These are phyloP conservation scores for Sinella curviseta DNA, from an alignment of 1,140 invertebrate genomes.

Conservation along the genomic window DNA sequence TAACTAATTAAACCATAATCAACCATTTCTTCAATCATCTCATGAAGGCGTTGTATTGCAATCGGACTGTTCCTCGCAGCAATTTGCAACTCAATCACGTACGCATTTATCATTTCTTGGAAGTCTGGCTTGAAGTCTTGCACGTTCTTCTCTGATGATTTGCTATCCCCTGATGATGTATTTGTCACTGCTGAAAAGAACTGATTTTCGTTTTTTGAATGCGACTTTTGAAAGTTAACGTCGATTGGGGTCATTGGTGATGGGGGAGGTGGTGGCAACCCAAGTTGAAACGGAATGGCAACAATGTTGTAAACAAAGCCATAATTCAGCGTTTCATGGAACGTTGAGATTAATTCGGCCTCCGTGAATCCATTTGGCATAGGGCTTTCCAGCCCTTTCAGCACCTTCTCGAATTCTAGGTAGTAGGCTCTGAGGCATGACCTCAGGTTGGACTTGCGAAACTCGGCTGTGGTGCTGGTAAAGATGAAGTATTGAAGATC, in stretches of 20 bases:
- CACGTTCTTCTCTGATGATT: background rate
- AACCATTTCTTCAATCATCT: background rate
- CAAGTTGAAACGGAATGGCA: conserved; percentile 41
- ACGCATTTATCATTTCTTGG: no score
- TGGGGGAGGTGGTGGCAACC: background rate
- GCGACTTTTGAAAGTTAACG: no score
- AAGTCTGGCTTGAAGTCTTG: no score
- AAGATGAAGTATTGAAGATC: conserved; percentile 45
- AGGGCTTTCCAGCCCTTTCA: background rate
- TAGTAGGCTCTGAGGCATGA: conserved; percentile 32
- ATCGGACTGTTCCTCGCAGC: background rate
- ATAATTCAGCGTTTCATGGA: background rate
- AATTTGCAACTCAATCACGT: background rate
- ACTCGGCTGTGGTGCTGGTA: conserved; percentile 42
- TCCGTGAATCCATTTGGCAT: conserved; percentile 28
- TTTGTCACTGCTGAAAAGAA: no score
- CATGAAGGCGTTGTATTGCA: background rate
- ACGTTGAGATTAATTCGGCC: conserved; percentile 33
- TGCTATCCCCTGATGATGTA: background rate
- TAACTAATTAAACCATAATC: background rate
- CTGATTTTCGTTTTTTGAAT: no score
- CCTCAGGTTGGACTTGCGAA: conserved; percentile 35
- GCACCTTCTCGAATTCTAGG: conserved; percentile 21
- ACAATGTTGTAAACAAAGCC: conserved; percentile 16
- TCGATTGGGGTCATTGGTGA: background rate